phyloP scores from a whole-genome alignment of 2,113 vertebrate species.

The Erythrocercus mccallii region DNA sequence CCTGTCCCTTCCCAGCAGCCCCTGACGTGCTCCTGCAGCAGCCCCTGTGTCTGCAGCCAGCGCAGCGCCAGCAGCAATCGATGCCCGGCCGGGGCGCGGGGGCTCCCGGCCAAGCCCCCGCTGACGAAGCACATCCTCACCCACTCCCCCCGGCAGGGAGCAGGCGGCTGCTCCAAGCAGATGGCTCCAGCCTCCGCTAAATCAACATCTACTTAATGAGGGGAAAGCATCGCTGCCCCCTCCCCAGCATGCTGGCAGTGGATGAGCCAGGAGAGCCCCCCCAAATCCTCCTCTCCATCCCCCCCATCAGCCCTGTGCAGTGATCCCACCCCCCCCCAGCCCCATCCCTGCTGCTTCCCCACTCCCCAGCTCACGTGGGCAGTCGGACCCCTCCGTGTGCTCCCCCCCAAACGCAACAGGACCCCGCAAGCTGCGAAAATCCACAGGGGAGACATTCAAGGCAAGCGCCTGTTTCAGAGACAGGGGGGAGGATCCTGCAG shows the following conservation, averaged over 20 bases:
- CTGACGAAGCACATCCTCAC: slow-evolving; percentile 30
- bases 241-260: rapidly evolving
- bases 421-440: neutral
- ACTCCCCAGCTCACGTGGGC: neutral
- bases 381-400: rapidly evolving
- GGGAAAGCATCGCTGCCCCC: neutral
- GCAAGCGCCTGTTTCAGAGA: neutral
- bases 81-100: neutral
- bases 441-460: neutral
- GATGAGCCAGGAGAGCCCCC: neutral
- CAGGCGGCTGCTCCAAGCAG: slow-evolving; percentile 6
- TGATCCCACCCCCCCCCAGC: neutral
- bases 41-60: neutral
- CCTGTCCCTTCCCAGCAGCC: neutral
- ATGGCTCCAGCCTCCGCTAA: slow-evolving; percentile 30
- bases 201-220: slow-evolving; percentile 51
- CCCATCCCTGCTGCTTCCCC: neutral
- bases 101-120: slow-evolving; percentile 9
- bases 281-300: neutral
- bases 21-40: rapidly evolving
- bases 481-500: slow-evolving; percentile 33
- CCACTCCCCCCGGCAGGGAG: neutral
- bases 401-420: neutral
- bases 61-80: neutral
- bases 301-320: neutral